Evolutionary conservation across 2,113 vertebrate genomes (phyloP).

Genomic region (Melanerpes formicivorus): DNA sequence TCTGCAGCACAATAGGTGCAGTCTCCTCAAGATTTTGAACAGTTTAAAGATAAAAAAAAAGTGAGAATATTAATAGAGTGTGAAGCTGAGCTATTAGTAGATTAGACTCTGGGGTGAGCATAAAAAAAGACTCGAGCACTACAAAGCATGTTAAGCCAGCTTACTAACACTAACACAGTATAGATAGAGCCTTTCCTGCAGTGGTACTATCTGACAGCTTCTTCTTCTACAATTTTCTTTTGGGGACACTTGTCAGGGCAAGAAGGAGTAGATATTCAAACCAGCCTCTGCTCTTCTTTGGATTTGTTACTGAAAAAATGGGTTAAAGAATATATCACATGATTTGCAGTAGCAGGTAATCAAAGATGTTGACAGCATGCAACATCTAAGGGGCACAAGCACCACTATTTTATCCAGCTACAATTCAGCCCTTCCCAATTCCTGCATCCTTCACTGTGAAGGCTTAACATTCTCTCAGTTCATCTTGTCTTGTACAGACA

Average conservation of each 20-base stretch:
- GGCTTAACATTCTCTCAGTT: not conserved
- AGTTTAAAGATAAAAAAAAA: not conserved
- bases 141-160: not conserved
- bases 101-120: slow-evolving; percentile 30
- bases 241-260: not conserved
- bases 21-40: slow-evolving; percentile 33
- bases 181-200: no score
- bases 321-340: not conserved
- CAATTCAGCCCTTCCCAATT: not conserved
- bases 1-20: slow-evolving; percentile 16
- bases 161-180: not conserved
- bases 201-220: not conserved
- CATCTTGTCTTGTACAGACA: not conserved
- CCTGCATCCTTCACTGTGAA: not conserved
- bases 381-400: not conserved
- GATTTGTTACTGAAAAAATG: not conserved
- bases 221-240: not conserved
- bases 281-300: not conserved
- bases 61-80: slow-evolving; percentile 61
- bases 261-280: not conserved
- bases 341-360: not conserved
- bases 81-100: slow-evolving; percentile 64
- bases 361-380: not conserved
- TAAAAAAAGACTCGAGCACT: slow-evolving; percentile 8
- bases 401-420: not conserved